phyloP scores from a whole-genome alignment of 2,888 invertebrate species.

The Ophion slaviceki region DNA sequence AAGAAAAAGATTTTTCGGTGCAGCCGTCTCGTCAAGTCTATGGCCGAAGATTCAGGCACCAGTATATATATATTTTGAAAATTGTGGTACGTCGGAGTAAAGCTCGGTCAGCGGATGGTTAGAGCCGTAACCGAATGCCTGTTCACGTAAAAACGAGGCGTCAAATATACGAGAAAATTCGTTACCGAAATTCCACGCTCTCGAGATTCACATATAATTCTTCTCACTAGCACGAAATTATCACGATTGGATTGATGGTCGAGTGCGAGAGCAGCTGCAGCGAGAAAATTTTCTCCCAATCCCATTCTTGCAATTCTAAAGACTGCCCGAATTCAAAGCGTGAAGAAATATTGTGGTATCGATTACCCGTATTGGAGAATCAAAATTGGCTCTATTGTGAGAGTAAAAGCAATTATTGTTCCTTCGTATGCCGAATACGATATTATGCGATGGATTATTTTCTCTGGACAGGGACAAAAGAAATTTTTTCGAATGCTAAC shows the following conservation, averaged over 20 bases:
- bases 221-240: constrained; percentile 61
- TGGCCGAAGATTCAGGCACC: constrained; percentile 16
- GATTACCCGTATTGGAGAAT: constrained; percentile 24
- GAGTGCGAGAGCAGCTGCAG: constrained; percentile 19
- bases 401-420: not conserved
- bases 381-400: constrained; percentile 13
- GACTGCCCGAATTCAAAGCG: constrained; percentile 16
- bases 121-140: constrained; percentile 63
- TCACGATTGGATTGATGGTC: constrained; percentile 45
- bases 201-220: constrained; percentile 56
- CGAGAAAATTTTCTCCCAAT: constrained; percentile 18
- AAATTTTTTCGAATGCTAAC: too few species aligned
- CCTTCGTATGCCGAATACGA: not conserved
- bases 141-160: constrained; percentile 63
- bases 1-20: constrained; percentile 62
- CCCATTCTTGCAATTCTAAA: not conserved
- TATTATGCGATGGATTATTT: not conserved
- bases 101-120: constrained; percentile 33
- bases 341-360: constrained; percentile 9
- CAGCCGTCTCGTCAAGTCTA: constrained; percentile 48
- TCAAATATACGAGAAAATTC: constrained; percentile 62
- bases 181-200: constrained; percentile 67
- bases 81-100: constrained; percentile 21
- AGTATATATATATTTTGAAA: constrained; percentile 19
- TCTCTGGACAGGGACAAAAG: too few species aligned